phyloP scores from a whole-genome alignment of 2,888 invertebrate genomes.

The Acronicta aceris region DNA sequence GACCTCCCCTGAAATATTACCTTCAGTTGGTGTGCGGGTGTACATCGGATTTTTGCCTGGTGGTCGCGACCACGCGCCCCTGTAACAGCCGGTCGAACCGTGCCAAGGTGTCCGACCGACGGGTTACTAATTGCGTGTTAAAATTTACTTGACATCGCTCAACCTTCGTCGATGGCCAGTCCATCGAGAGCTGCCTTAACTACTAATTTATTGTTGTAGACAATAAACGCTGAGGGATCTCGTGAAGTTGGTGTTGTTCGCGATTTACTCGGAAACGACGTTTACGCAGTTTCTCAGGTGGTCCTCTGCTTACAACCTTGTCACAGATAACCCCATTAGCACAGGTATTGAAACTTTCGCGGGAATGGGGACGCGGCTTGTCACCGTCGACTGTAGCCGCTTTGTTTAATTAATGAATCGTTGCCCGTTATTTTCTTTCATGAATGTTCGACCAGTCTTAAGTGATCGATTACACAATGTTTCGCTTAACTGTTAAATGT shows the following conservation, averaged over 20 bases:
- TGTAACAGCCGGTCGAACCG: constrained; percentile 75
- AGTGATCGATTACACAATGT: constrained; percentile 58
- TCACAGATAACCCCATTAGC: constrained; percentile 82
- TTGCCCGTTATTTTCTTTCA: constrained; percentile 59
- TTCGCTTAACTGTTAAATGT: constrained; percentile 46
- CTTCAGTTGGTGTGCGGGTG: constrained; percentile 58
- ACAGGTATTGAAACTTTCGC: constrained; percentile 78
- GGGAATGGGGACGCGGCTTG: constrained; percentile 76
- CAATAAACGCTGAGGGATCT: constrained; percentile 65
- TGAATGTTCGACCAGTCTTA: constrained; percentile 52
- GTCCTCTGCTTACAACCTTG: constrained; percentile 82
- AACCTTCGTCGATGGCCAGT: constrained; percentile 76
- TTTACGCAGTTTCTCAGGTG: constrained; percentile 81
- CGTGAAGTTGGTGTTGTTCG: constrained; percentile 60
- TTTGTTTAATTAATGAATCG: constrained; percentile 77
- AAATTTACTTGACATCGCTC: constrained; percentile 86
- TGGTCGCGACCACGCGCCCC: constrained; percentile 66
- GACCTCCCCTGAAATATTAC: constrained; percentile 63
- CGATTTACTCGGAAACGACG: constrained; percentile 78
- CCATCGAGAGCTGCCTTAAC: constrained; percentile 65
- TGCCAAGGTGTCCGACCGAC: constrained; percentile 83
- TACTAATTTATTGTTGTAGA: constrained; percentile 52
- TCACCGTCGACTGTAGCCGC: constrained; percentile 63
- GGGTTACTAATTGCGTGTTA: constrained; percentile 86
- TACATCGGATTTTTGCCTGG: constrained; percentile 55